A percentile compares a stretch with the other conserved stretches of the same genome.
Conservation (phyloP, 2,888 invertebrate genomes). For the Chelonus formosanus region DNA sequence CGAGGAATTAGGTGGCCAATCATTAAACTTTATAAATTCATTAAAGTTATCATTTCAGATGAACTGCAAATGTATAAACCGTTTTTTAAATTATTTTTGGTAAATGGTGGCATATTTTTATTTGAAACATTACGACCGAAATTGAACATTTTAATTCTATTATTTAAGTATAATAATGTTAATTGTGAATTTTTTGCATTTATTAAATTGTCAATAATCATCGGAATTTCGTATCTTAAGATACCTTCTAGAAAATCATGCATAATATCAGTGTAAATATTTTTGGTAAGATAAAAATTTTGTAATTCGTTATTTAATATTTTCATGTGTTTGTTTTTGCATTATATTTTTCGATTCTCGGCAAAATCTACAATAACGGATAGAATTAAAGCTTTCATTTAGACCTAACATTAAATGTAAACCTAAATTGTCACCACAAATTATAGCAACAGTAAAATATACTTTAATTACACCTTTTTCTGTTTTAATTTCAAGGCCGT, state of each 20-base stretch:
- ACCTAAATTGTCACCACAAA: too few species aligned
- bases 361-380: too few species aligned
- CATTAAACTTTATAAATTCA: not conserved
- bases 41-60: not conserved
- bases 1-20: not conserved
- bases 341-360: too few species aligned
- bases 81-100: not conserved
- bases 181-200: not conserved
- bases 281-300: not conserved
- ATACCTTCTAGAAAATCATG: not conserved
- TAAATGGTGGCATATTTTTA: not conserved
- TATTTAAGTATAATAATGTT: not conserved
- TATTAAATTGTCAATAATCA: not conserved
- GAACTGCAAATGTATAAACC: not conserved
- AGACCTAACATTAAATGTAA: too few species aligned
- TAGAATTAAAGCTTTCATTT: too few species aligned
- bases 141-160: not conserved
- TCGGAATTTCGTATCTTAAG: not conserved
- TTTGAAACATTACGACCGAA: not conserved
- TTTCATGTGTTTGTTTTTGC: too few species aligned
- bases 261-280: not conserved
- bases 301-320: not conserved
- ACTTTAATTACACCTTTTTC: too few species aligned
- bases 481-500: too few species aligned
- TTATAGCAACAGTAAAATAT: too few species aligned